phyloP scores from a whole-genome alignment of 2,113 vertebrate species.

The Oriolus oriolus region DNA sequence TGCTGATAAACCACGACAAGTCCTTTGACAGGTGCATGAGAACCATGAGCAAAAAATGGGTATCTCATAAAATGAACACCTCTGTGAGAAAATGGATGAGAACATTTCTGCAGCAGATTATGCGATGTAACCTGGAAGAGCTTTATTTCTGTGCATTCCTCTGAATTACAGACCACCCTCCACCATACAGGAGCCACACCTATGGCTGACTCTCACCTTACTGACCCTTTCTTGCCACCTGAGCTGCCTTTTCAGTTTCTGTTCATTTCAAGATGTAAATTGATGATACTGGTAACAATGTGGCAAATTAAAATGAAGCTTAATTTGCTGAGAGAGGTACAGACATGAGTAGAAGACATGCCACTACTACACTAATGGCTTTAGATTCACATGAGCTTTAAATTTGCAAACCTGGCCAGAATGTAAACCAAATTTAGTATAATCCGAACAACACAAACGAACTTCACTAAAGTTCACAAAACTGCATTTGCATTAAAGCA shows the following conservation, averaged over 20 bases:
- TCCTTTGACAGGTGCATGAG: neutral
- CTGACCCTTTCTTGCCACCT: neutral
- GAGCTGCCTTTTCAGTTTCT: neutral
- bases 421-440: slow-evolving; percentile 5
- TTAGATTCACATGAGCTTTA: slow-evolving; percentile 1
- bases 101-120: neutral
- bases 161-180: neutral
- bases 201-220: neutral
- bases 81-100: neutral
- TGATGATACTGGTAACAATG: neutral
- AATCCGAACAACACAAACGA: neutral
- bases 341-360: neutral
- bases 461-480: neutral
- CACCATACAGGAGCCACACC: neutral
- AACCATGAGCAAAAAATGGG: neutral
- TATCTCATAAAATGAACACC: neutral
- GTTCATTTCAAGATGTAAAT: neutral
- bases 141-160: neutral
- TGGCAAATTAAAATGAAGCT: neutral
- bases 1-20: neutral
- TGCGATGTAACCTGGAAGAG: neutral
- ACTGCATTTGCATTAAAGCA: neutral
- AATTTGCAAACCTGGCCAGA: slow-evolving; percentile 10
- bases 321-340: neutral
- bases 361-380: neutral